Percentiles rank a stretch among this genome's conserved stretches.
Evolutionary conservation across 2,113 vertebrate species (phyloP).

Genomic region (Gasterosteus aculeatus): DNA sequence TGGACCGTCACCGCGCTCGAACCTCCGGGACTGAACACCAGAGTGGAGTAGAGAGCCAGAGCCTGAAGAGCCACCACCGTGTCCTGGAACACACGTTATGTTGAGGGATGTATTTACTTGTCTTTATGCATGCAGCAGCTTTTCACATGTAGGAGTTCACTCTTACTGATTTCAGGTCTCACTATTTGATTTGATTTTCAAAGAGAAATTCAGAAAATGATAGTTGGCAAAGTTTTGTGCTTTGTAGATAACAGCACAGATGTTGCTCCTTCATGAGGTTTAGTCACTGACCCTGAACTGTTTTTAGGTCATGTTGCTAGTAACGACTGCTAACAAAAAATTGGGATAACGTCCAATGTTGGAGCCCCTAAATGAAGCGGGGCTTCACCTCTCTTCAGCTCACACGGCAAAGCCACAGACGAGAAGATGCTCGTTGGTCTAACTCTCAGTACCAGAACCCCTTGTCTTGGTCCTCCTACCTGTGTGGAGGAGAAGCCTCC

Average conservation of each 20-base stretch:
- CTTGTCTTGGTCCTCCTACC: background rate
- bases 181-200: constrained; percentile 46
- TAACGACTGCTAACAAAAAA: no score
- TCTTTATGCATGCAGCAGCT: no score
- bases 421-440: no score
- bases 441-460: background rate
- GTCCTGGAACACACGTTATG: constrained; percentile 74
- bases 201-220: background rate
- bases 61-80: constrained; percentile 87
- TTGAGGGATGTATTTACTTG: background rate
- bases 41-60: constrained; percentile 80
- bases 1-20: constrained; percentile 66
- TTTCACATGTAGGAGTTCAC: no score
- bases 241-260: no score
- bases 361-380: no score
- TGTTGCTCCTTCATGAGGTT: no score
- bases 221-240: background rate
- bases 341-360: no score
- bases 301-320: background rate
- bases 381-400: no score
- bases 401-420: no score
- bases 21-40: constrained; percentile 61
- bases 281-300: background rate
- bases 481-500: constrained; percentile 84
- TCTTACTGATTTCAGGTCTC: no score